Percentiles rank a stretch among this genome's conserved stretches.
These are phyloP conservation scores for Cryptotis parvus DNA, from an alignment of 2,113 vertebrate genomes.

Conservation along the genomic window DNA sequence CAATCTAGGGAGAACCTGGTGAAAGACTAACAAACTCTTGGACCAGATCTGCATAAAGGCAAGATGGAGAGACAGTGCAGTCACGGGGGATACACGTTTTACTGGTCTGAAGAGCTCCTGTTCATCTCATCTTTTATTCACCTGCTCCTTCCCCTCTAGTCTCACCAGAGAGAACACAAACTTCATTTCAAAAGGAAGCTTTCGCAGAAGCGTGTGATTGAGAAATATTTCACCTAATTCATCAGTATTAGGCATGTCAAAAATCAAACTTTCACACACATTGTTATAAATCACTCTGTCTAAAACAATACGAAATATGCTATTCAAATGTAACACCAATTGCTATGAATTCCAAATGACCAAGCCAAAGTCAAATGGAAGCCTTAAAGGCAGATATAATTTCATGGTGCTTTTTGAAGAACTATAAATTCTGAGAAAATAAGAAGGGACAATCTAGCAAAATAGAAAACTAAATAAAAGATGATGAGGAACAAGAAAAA, in stretches of 20 bases:
- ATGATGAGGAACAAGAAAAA: slow-evolving; percentile 75
- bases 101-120: accelerated
- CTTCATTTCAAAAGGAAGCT: slow-evolving; percentile 64
- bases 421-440: slow-evolving; percentile 79
- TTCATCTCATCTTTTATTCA: slow-evolving; percentile 61
- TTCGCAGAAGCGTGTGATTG: slow-evolving; percentile 61
- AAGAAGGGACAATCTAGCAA: slow-evolving; percentile 65
- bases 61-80: not conserved
- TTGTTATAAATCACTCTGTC: slow-evolving; percentile 77
- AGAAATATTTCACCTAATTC: slow-evolving; percentile 82
- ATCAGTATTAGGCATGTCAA: slow-evolving; percentile 79
- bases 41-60: not conserved
- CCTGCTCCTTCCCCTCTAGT: slow-evolving; percentile 38
- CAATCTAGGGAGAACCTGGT: not conserved
- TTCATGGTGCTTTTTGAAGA: slow-evolving; percentile 73
- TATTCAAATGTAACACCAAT: slow-evolving; percentile 78
- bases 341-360: slow-evolving; percentile 79
- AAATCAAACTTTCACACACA: slow-evolving; percentile 54
- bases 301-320: slow-evolving; percentile 75
- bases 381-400: slow-evolving; percentile 76
- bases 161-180: slow-evolving; percentile 36
- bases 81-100: not conserved
- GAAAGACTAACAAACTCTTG: not conserved
- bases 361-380: slow-evolving; percentile 69
- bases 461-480: slow-evolving; percentile 77